A percentile compares a stretch with the other conserved stretches of the same genome.
These are phyloP conservation scores for Nymphalis polychloros DNA, from an alignment of 2,888 invertebrate species.

Conservation along the genomic window DNA sequence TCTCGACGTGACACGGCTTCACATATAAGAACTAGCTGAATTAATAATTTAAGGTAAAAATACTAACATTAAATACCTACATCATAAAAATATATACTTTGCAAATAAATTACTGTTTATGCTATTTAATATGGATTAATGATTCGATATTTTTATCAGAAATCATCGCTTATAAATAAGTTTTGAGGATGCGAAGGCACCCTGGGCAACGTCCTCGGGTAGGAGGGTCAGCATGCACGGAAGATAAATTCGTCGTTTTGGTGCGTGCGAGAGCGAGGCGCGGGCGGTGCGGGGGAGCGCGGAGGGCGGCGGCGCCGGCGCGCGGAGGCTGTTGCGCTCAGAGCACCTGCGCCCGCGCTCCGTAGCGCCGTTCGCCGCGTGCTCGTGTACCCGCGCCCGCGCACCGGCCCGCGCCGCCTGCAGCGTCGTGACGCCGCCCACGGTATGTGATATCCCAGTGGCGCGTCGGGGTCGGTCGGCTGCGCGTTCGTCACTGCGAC, in stretches of 20 bases:
- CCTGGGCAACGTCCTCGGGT: conserved; percentile 67
- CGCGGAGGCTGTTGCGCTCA: conserved; percentile 85
- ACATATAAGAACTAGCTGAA: conserved; percentile 4
- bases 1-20: conserved; percentile 9
- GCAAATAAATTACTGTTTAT: not conserved
- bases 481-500: conserved; percentile 78
- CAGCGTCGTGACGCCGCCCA: conserved; percentile 78
- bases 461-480: conserved; percentile 80
- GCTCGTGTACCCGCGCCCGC: conserved; percentile 75
- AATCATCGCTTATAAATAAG: conserved; percentile 12
- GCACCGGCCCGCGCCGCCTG: conserved; percentile 61
- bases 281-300: conserved; percentile 70
- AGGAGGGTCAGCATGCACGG: conserved; percentile 76
- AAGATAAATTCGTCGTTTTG: conserved; percentile 81
- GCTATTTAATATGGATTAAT: not conserved
- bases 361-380: conserved; percentile 81
- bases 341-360: conserved; percentile 86
- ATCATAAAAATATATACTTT: not conserved
- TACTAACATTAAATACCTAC: not conserved
- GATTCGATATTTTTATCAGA: not conserved
- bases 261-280: conserved; percentile 73
- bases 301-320: conserved; percentile 82
- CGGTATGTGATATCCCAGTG: conserved; percentile 72
- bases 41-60: conserved; percentile 2
- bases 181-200: conserved; percentile 36